Conservation (phyloP, 2,797 vertebrate species). For the Microctenopoma lineatum region DNA sequence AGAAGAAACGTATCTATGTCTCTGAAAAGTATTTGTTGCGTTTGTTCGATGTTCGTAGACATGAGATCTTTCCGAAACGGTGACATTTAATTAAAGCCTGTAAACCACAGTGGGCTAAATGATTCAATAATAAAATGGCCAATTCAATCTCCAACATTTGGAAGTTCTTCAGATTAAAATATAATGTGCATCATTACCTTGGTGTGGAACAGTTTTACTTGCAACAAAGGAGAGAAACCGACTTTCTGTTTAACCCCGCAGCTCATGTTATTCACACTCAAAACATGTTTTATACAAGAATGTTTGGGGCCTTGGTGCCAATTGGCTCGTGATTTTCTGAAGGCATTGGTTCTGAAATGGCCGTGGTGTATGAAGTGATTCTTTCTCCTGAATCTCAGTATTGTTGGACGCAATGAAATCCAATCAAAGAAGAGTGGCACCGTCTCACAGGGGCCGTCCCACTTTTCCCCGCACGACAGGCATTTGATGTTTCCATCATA, state of each 20-base stretch:
- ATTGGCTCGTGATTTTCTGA: background rate
- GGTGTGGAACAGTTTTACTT: background rate
- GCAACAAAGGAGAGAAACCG: background rate
- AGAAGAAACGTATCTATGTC: background rate
- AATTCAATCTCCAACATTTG: background rate
- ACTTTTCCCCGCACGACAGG: background rate
- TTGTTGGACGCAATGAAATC: background rate
- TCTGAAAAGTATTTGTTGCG: background rate
- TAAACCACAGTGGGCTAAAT: background rate
- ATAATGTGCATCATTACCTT: background rate
- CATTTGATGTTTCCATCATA: background rate
- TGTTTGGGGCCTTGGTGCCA: background rate
- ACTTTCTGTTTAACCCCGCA: background rate
- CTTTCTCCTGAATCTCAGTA: background rate
- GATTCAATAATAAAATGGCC: background rate
- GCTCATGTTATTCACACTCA: background rate
- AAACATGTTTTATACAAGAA: background rate
- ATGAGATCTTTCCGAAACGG: background rate
- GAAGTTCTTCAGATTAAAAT: background rate
- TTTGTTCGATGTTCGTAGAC: background rate
- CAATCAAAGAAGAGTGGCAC: background rate
- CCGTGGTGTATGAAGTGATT: background rate
- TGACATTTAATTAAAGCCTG: slow-evolving; percentile 12
- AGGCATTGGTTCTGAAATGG: background rate
- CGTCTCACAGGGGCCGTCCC: background rate